Evolutionary conservation across 2,888 invertebrate genomes (phyloP).

Genomic region (Heliconius hortense): DNA sequence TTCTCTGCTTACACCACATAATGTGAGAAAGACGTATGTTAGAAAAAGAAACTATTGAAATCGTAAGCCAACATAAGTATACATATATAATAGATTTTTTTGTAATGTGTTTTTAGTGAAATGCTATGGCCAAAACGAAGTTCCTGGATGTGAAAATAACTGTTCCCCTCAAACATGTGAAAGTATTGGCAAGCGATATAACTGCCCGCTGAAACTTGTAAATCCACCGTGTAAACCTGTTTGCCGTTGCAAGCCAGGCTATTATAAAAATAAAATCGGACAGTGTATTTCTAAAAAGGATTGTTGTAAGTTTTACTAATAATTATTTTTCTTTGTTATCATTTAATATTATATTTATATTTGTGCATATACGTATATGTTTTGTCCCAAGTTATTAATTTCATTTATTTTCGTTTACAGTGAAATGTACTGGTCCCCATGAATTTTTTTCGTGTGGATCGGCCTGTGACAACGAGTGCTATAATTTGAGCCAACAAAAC

Average conservation of each 20-base stretch:
- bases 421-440: constrained; percentile 49
- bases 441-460: constrained; percentile 57
- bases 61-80: neutral
- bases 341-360: neutral
- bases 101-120: neutral
- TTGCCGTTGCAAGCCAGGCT: constrained; percentile 53
- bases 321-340: neutral
- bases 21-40: too few species aligned
- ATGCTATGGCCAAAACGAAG: constrained; percentile 36
- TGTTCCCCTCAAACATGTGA: constrained; percentile 45
- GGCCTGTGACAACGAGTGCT: constrained; percentile 60
- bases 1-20: too few species aligned
- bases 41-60: neutral
- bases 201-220: constrained; percentile 38
- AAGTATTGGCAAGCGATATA: constrained; percentile 41
- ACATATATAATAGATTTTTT: neutral
- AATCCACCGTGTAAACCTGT: constrained; percentile 37
- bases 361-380: neutral
- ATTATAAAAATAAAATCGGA: constrained; percentile 46
- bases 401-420: constrained; percentile 39
- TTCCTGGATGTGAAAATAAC: constrained; percentile 23
- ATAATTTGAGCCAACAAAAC: constrained; percentile 49
- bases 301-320: constrained; percentile 47
- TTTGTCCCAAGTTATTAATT: neutral
- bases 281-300: constrained; percentile 47